Conservation (phyloP, 1,140 invertebrate species). For the Acromyrmex echinatior region DNA sequence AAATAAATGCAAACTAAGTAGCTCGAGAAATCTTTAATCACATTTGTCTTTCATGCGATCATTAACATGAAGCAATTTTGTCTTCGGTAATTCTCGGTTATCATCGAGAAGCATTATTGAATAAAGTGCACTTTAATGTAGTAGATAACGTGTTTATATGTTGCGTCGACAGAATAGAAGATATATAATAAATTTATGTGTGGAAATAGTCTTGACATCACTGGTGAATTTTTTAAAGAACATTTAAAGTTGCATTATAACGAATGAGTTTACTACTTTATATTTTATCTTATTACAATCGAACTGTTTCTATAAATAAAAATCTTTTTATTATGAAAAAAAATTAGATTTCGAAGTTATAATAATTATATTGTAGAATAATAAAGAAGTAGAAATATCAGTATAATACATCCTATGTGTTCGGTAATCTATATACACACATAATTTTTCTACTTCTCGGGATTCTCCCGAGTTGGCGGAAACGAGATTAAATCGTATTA, state of each 20-base stretch:
- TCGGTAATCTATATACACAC: background rate
- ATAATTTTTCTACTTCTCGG: slow-evolving; percentile 21
- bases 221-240: background rate
- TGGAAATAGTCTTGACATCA: background rate
- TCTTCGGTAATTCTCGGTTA: slow-evolving; percentile 6
- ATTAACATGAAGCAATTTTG: slow-evolving; percentile 10
- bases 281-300: background rate
- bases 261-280: background rate
- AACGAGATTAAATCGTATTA: background rate
- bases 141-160: background rate
- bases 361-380: slow-evolving; percentile 1
- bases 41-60: background rate
- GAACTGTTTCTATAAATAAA: background rate
- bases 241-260: background rate
- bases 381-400: background rate
- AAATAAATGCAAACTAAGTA: background rate
- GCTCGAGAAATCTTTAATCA: background rate
- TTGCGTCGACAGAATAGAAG: background rate
- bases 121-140: background rate
- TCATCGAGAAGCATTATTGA: background rate
- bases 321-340: background rate
- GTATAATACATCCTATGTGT: background rate
- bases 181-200: background rate
- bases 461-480: slow-evolving; percentile 3
- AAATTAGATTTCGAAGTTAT: background rate